Percentiles rank a stretch among this genome's conserved stretches.
These are phyloP conservation scores for Lethocerus indicus DNA, from an alignment of 1,140 invertebrate species.

Conservation along the genomic window DNA sequence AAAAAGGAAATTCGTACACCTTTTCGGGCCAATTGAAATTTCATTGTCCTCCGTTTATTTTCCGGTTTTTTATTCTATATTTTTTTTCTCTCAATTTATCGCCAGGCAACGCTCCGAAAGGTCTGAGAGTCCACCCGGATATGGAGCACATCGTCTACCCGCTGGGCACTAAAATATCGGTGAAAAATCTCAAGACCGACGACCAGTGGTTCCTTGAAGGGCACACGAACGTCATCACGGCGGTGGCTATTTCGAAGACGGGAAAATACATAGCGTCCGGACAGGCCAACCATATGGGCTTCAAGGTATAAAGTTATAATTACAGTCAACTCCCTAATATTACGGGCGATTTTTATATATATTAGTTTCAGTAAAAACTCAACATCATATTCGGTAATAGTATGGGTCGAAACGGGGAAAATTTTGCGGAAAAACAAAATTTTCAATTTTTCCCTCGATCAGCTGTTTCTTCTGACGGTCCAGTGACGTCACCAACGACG, in stretches of 20 bases:
- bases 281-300: slow-evolving; percentile 77
- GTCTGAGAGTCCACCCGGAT: slow-evolving; percentile 61
- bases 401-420: no score
- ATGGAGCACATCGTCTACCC: slow-evolving; percentile 60
- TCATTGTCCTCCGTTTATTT: neutral
- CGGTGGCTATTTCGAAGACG: slow-evolving; percentile 55
- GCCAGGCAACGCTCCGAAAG: slow-evolving; percentile 48
- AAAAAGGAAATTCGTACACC: no score
- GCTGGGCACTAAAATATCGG: slow-evolving; percentile 66
- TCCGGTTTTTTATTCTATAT: slow-evolving; percentile 12
- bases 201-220: slow-evolving; percentile 62
- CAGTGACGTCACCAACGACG: no score
- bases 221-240: slow-evolving; percentile 68
- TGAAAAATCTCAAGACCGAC: slow-evolving; percentile 52
- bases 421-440: no score
- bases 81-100: slow-evolving; percentile 10
- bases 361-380: no score
- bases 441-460: no score
- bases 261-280: slow-evolving; percentile 74
- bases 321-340: neutral
- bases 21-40: neutral
- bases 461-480: no score
- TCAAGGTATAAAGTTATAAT: slow-evolving; percentile 51
- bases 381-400: no score
- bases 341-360: no score